These are phyloP conservation scores for Sarcophaga rosellei DNA, from an alignment of 2,888 invertebrate species.

Conservation along the genomic window DNA sequence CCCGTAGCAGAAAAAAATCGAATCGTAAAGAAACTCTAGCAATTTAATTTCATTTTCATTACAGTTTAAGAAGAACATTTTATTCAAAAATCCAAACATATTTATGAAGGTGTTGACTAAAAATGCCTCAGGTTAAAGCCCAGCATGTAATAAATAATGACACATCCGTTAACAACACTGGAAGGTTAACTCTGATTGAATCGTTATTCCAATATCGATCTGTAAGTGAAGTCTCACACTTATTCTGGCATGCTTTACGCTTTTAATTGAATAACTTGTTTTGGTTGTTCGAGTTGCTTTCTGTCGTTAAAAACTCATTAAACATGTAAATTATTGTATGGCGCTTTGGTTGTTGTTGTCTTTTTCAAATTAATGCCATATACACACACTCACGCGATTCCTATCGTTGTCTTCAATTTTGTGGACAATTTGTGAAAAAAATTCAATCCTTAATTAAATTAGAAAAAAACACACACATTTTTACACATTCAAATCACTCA, in stretches of 20 bases:
- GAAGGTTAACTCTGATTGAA: conserved; percentile 46
- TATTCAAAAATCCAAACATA: conserved; percentile 59
- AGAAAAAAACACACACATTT: conserved; percentile 43
- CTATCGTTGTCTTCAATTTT: conserved; percentile 46
- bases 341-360: too few species aligned
- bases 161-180: conserved; percentile 6
- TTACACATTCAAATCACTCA: conserved; percentile 53
- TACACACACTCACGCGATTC: conserved; percentile 12
- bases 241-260: neutral
- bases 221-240: neutral
- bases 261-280: conserved; percentile 55
- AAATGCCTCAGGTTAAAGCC: conserved; percentile 56
- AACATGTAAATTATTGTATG: conserved; percentile 54
- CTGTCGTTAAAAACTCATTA: conserved; percentile 50
- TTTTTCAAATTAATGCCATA: neutral
- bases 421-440: conserved; percentile 60
- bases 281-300: conserved; percentile 18
- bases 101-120: conserved; percentile 63
- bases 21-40: conserved; percentile 4
- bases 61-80: neutral
- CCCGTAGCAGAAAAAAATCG: neutral
- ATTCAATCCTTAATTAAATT: conserved; percentile 63
- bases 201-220: neutral
- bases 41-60: conserved; percentile 51
- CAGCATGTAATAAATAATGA: conserved; percentile 51